Evolutionary conservation across 2,888 invertebrate genomes (phyloP), one percentile per base, ranked within the genome.

Genomic region (Cephus pygmeus): DNA sequence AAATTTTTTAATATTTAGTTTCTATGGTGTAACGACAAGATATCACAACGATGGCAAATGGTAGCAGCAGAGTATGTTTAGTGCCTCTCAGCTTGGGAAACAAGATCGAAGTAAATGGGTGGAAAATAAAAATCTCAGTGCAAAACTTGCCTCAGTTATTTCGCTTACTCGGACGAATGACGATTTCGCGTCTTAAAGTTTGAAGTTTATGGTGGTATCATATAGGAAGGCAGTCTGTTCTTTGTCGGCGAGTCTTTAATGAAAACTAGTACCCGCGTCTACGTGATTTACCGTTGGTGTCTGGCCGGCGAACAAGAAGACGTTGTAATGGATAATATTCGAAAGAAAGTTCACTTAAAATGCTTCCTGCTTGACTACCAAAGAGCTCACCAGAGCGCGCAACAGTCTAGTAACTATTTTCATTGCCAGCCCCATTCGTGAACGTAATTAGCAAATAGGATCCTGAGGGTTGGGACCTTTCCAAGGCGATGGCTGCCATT

Each of bases 1-100:
- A 84, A 85, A 79, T 85, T 85, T 83, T 79, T 77, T 83, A 84
- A 85, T 84, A 82, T 82, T 81, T 79, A 77, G 81, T 80, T 76
- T 77, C 79, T 79, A 80, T 82, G 80, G 15, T 77, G 73, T 73
- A 78, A 73, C 73, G 81, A 77, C 40, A 40, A 40, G 6, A 40
- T 40, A 23, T 23, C 40, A 23, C 1, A 56, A 56, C 23, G 6
- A 56, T 56, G 2, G 40, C 23, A 9, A 23, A 56, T 56, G 40
- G 40, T 56, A 23, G 40, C 40, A 56, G 40, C 23, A 23, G 23
- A 56, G 40, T 56, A 23, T 23, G 6, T 56, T 56, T 56, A 23
- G 1, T 56, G 23, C 23, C 40, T 56, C 40, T 56, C 23, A 15
- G 9, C 15, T 56, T 23, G 23, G 9, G 40, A 56, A 23, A 56